A percentile compares a stretch with the other conserved stretches of the same genome.
These are phyloP conservation scores for Episyrphus balteatus DNA, from an alignment of 1,140 invertebrate genomes.

Conservation along the genomic window DNA sequence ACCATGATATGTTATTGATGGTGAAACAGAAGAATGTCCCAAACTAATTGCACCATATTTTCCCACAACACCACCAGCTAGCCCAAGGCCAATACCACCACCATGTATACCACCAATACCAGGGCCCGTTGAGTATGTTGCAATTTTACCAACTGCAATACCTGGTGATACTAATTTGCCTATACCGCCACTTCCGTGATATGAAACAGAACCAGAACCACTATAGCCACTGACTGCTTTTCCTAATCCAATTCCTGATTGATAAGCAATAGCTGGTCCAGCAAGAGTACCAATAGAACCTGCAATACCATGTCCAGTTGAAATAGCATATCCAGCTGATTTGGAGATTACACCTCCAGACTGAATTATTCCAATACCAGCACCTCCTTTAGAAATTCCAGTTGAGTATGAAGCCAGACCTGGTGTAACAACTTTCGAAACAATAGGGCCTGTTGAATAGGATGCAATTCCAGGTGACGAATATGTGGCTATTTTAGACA, in stretches of 20 bases:
- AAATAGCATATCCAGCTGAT: background rate
- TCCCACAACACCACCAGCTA: background rate
- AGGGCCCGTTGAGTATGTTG: background rate
- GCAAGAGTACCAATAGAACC: too few species aligned
- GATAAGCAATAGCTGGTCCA: too few species aligned
- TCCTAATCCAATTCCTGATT: too few species aligned
- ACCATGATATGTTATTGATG: conserved; percentile 22
- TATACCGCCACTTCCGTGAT: too few species aligned
- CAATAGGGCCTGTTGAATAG: background rate
- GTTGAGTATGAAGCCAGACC: background rate
- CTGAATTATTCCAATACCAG: background rate
- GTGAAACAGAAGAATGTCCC: conserved; percentile 19
- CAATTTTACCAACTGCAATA: too few species aligned
- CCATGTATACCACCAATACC: background rate
- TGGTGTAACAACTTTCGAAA: background rate
- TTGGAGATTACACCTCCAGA: background rate
- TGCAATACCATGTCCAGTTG: too few species aligned
- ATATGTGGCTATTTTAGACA: conserved; percentile 4
- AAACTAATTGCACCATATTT: conserved; percentile 29
- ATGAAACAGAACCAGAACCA: too few species aligned
- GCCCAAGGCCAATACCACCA: background rate
- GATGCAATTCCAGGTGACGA: background rate
- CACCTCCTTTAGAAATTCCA: background rate
- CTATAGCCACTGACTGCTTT: too few species aligned
- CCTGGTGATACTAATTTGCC: too few species aligned